Conservation (phyloP, 2,113 vertebrate species). For the Bettongia penicillata region DNA sequence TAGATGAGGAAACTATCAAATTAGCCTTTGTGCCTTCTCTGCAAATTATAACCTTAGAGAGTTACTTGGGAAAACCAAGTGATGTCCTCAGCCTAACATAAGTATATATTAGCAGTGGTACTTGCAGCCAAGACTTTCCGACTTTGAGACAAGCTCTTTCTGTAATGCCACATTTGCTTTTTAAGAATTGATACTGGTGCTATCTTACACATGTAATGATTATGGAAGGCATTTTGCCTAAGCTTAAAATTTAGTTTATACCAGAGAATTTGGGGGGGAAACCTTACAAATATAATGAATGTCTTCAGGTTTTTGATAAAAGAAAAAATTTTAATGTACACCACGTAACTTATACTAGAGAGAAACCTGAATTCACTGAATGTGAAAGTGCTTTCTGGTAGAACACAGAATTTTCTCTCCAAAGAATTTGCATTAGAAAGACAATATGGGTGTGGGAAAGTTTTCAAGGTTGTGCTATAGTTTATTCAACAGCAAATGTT, state of each 20-base stretch:
- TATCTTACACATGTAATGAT: slow-evolving; percentile 63
- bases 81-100: slow-evolving; percentile 31
- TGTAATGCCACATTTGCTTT: slow-evolving; percentile 65
- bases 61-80: slow-evolving; percentile 59
- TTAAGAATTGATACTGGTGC: slow-evolving; percentile 63
- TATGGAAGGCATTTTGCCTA: slow-evolving; percentile 69
- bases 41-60: slow-evolving; percentile 63
- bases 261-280: slow-evolving; percentile 65
- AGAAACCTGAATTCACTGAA: slow-evolving; percentile 72
- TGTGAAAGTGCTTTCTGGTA: slow-evolving; percentile 72
- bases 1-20: slow-evolving; percentile 68
- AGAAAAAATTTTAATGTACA: slow-evolving; percentile 60
- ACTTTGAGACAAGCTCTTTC: slow-evolving; percentile 72
- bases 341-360: slow-evolving; percentile 67
- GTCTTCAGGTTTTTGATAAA: slow-evolving; percentile 65
- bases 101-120: slow-evolving; percentile 2
- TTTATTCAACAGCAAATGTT: slow-evolving; percentile 40
- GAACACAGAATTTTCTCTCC: slow-evolving; percentile 67
- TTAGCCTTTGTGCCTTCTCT: slow-evolving; percentile 52
- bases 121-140: background rate
- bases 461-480: slow-evolving; percentile 46
- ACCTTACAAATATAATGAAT: slow-evolving; percentile 51
- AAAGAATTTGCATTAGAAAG: slow-evolving; percentile 70
- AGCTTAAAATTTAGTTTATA: slow-evolving; percentile 61
- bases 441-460: slow-evolving; percentile 61